phyloP scores from a whole-genome alignment of 1,140 invertebrate genomes.

The Nasonia vitripennis region DNA sequence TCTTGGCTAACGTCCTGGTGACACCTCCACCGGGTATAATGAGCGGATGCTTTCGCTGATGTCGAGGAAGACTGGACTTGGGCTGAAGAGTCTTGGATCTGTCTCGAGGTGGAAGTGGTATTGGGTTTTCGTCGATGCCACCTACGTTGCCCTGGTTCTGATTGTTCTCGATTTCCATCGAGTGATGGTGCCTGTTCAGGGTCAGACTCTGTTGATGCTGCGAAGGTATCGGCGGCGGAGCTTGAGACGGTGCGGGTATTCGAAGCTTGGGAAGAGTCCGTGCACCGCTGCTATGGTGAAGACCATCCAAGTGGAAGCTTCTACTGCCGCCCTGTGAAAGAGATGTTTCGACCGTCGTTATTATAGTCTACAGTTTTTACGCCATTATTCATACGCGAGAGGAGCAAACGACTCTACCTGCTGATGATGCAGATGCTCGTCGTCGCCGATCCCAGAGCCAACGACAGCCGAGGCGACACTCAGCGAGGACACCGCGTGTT shows the following conservation, averaged over 20 bases:
- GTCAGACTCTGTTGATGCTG: conserved; percentile 37
- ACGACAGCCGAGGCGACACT: not conserved
- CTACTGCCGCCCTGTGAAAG: not conserved
- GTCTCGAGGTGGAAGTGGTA: conserved; percentile 90
- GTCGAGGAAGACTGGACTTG: conserved; percentile 81
- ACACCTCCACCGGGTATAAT: conserved; percentile 83
- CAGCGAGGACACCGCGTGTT: conserved; percentile 62
- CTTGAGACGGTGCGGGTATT: conserved; percentile 60
- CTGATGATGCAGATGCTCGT: conserved; percentile 30
- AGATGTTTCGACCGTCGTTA: not conserved
- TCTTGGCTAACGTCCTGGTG: conserved; percentile 79
- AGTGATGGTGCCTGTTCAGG: conserved; percentile 65
- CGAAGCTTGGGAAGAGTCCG: conserved; percentile 69
- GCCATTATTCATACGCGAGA: not conserved
- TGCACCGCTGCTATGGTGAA: conserved; percentile 65
- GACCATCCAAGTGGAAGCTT: conserved; percentile 63
- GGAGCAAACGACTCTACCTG: conserved; percentile 8
- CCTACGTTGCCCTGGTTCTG: conserved; percentile 72
- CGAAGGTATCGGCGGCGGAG: conserved; percentile 60
- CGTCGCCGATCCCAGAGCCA: conserved; percentile 1
- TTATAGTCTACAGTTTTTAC: too few species aligned
- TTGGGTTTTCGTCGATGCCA: conserved; percentile 79
- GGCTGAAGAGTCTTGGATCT: conserved; percentile 81
- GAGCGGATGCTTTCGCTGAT: conserved; percentile 91
- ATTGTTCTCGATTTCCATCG: conserved; percentile 70